Conservation (phyloP, 2,797 vertebrate genomes). For the Danio albolineatus region DNA sequence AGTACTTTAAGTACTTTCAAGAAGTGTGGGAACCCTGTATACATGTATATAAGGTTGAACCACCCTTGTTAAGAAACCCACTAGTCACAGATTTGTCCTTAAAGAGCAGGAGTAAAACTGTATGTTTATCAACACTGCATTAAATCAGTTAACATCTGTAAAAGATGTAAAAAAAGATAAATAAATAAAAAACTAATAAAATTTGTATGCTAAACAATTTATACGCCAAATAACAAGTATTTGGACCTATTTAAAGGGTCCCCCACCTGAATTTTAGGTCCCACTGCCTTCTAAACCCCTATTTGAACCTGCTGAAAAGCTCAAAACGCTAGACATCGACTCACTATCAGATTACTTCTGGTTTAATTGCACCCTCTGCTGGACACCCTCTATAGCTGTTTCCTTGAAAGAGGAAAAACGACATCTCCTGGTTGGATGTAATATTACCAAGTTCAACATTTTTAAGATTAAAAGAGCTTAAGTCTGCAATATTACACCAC, state of each 20-base stretch:
- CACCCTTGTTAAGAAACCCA: not conserved
- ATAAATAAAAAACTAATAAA: too few relatives aligned
- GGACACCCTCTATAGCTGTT: not conserved
- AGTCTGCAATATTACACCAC: conserved; percentile 29
- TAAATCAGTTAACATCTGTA: not conserved
- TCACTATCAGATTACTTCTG: not conserved
- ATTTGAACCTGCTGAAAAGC: not conserved
- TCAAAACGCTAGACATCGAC: not conserved
- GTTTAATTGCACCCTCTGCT: conserved; percentile 35
- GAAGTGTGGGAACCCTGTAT: too few relatives aligned
- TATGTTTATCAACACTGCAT: not conserved
- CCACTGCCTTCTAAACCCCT: not conserved
- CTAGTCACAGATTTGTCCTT: not conserved
- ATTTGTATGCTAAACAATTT: too few relatives aligned
- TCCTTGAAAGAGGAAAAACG: not conserved
- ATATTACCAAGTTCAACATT: conserved; percentile 8
- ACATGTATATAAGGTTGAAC: too few relatives aligned
- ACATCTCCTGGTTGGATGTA: conserved; percentile 38
- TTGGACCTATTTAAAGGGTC: not conserved
- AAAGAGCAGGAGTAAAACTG: not conserved
- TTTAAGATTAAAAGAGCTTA: conserved; percentile 50
- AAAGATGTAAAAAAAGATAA: not conserved
- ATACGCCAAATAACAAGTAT: too few relatives aligned
- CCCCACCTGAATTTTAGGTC: not conserved
- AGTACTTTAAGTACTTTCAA: too few relatives aligned